Percentiles rank a stretch among this genome's conserved stretches.
phyloP scores from a whole-genome alignment of 2,888 invertebrate genomes.

The Tanytarsus gracilentus region DNA sequence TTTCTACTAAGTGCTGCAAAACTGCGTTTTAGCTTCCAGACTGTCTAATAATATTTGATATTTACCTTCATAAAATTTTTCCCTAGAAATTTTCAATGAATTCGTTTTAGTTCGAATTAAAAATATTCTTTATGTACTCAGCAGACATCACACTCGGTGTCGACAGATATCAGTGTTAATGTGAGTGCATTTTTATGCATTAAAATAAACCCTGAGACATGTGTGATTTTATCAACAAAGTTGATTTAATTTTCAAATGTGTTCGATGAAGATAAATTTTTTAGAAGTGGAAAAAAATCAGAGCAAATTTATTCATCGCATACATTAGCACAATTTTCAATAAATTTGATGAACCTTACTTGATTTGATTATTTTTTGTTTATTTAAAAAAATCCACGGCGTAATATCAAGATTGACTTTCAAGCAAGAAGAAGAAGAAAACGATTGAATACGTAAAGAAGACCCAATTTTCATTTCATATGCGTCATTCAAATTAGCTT shows the following conservation, averaged over 20 bases:
- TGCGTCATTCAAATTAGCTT: too few species aligned
- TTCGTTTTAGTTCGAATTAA: not conserved
- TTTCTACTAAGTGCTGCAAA: not conserved
- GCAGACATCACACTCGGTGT: too few species aligned
- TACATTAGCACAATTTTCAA: constrained; percentile 5
- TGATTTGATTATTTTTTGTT: too few species aligned
- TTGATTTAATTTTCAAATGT: constrained; percentile 4
- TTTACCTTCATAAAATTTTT: not conserved
- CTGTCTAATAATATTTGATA: constrained; percentile 16
- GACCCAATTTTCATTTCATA: too few species aligned
- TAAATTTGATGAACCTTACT: too few species aligned
- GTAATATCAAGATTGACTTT: too few species aligned
- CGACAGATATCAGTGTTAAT: too few species aligned
- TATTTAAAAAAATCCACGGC: too few species aligned
- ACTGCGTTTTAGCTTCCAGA: constrained; percentile 11
- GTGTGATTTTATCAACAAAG: not conserved
- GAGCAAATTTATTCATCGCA: not conserved
- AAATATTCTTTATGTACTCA: too few species aligned
- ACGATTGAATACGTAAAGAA: too few species aligned
- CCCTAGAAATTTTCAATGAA: not conserved
- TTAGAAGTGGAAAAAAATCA: not conserved
- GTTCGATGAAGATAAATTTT: constrained; percentile 7
- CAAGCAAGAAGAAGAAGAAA: too few species aligned
- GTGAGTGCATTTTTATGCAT: not conserved
- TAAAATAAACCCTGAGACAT: not conserved